Base-by-base conservation (phyloP, 2,888 invertebrate species). In the Tetranychus truncatus region DNA sequence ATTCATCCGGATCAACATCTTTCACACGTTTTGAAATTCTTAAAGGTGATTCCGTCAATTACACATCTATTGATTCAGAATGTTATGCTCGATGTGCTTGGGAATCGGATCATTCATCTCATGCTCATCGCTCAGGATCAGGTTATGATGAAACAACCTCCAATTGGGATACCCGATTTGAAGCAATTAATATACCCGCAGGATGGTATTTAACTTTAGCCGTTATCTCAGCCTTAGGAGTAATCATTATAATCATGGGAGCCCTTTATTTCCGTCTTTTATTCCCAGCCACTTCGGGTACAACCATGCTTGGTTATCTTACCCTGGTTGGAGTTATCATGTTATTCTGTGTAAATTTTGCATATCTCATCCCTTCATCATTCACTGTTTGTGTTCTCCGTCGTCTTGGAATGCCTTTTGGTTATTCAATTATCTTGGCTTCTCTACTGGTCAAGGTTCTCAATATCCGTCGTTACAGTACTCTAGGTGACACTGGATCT, bases 401-500 rank as follows among this genome's bases (percentile, higher is more conserved):
- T 20, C 79, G 83, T 72, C 83, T 84, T 78, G 79, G 81, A 46
- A 81, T 83, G 21, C 83, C 84, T 9, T 78, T 84, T 11, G 81
- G 82, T 15, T 85, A 84, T 77, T 81, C 83, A 15, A 79, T 84
- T 66, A 81, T 82, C 46, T 84, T 84, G 76, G 80, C 83, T 21
- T 82, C 83, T 4, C 81, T 84, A 78, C 80, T 85, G 77, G 82
- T 84, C 5, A 84, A 84, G 77, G 81, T 83, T 20, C 80, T 84
- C 9, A 83, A 83, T 78, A 81, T 81, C 72, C 84, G 83, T 82
- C 78, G 83, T 18, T 79, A 81, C n/a, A 79, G 78, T 74, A 34
- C 46, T 20, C 11, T 72, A 11, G 6, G 20, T 8, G 69, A 69
- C 20, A 20, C 69, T 21, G 69, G 69, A 20, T 24, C 34, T 11